Base-by-base conservation (phyloP, 2,113 vertebrate genomes). In the Coptodon rendalli region DNA sequence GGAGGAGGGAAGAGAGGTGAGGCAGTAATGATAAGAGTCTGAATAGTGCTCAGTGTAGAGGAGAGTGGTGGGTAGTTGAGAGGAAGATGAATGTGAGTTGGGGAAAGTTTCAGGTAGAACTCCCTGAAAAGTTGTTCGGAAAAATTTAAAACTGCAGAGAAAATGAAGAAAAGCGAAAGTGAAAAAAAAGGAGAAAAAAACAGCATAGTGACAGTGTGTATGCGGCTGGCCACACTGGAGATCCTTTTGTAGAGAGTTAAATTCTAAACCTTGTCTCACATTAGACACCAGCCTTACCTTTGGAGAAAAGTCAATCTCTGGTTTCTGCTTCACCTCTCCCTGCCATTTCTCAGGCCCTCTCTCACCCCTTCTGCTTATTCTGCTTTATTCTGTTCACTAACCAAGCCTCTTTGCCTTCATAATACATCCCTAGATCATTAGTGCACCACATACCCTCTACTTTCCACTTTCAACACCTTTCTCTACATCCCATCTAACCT, bases 261-360 rank as follows among this genome's bases (percentile, higher is more conserved):
- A 80, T 40, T 43, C 78, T 92, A 91, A 93, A 88, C 82, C 89
- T 45, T 63, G 82, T 90, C 29, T 94, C 86, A 91, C 81, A 87
- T 90, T 87, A 87, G 68, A 91, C 61, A 50, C 73, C n/a, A 43
- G 63, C 57, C 76, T 81, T 50, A 66, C 54, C 82, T 89, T 80
- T 84, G 88, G 85, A 89, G 87, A 92, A 87, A 90, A 87, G 85
- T 71, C 63, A 89, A 86, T 93, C 91, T 89, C 78, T 57, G 38
- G 61, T 78, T 88, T 81, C 86, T 73, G 45, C 73, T 83, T 89
- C 83, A 84, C 85, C 89, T 86, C 84, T 71, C 66, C 16, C 24
- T 91, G 68, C 84, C 90, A 88, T 93, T 94, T 95, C 93, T 92
- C 92, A 94, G 93, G 94, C 81, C 93, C 92, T 90, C 16, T 90